These are phyloP conservation scores for Trachymyrmex cornetzi DNA, from an alignment of 1,140 invertebrate species.

Conservation along the genomic window DNA sequence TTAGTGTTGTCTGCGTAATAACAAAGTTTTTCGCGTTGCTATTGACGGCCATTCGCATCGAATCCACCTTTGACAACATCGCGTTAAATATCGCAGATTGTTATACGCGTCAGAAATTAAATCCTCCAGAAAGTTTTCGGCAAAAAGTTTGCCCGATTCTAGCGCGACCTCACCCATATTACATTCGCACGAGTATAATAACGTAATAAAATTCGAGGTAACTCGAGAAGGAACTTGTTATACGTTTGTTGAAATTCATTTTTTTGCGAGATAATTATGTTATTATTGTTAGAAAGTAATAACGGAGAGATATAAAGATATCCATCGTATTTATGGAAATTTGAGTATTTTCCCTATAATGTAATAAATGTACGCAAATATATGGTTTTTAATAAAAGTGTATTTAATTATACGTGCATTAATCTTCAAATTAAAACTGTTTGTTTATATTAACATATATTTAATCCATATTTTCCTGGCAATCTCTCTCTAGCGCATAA, in stretches of 20 bases:
- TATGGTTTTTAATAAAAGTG: not conserved
- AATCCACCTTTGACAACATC: conserved; percentile 38
- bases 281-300: not conserved
- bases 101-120: conserved; percentile 41
- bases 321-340: not conserved
- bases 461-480: not conserved
- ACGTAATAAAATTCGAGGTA: not conserved
- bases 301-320: not conserved
- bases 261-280: not conserved
- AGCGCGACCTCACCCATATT: not conserved
- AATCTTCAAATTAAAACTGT: conserved; percentile 12
- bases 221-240: conserved; percentile 16
- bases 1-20: conserved; percentile 20
- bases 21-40: conserved; percentile 27
- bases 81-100: conserved; percentile 24
- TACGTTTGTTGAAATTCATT: conserved; percentile 3
- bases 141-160: not conserved
- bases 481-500: not conserved
- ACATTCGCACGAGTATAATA: conserved; percentile 11
- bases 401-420: conserved; percentile 20
- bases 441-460: conserved; percentile 23
- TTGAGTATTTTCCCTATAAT: not conserved
- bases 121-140: conserved; percentile 30
- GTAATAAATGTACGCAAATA: conserved; percentile 8
- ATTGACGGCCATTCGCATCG: not conserved